Conservation (phyloP, 1,140 invertebrate genomes). For the Drosophila nannoptera region DNA sequence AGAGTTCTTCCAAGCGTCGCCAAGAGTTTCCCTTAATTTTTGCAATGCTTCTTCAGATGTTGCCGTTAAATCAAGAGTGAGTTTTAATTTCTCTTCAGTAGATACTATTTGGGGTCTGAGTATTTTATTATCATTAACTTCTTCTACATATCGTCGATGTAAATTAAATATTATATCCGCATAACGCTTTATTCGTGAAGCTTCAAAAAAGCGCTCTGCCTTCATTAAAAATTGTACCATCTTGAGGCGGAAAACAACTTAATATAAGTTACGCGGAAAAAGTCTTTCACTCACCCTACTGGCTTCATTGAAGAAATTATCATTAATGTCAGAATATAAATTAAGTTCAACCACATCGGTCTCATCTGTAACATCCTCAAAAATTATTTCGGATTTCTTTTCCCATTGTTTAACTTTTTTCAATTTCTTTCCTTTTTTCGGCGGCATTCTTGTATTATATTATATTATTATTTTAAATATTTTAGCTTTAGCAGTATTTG, state of each 20-base stretch:
- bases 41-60: slow-evolving; percentile 59
- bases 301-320: slow-evolving; percentile 54
- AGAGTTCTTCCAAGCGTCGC: slow-evolving; percentile 75
- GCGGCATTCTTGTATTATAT: slow-evolving; percentile 23
- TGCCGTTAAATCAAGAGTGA: slow-evolving; percentile 53
- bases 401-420: slow-evolving; percentile 25
- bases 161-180: slow-evolving; percentile 58
- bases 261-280: background rate
- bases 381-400: slow-evolving; percentile 26
- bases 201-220: slow-evolving; percentile 48
- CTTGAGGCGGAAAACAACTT: slow-evolving; percentile 11
- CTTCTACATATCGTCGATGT: slow-evolving; percentile 55
- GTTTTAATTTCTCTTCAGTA: slow-evolving; percentile 54
- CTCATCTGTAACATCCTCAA: slow-evolving; percentile 30
- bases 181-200: slow-evolving; percentile 58
- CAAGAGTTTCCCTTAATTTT: slow-evolving; percentile 49
- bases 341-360: slow-evolving; percentile 50
- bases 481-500: too few species aligned
- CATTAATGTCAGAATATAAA: slow-evolving; percentile 58
- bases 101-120: slow-evolving; percentile 50
- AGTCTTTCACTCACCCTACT: slow-evolving; percentile 37
- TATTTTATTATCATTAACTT: slow-evolving; percentile 53
- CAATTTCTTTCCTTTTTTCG: slow-evolving; percentile 35
- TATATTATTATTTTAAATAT: background rate
- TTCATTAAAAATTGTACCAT: slow-evolving; percentile 63